phyloP scores from a whole-genome alignment of 2,113 vertebrate genomes.

The Cathartes aura region DNA sequence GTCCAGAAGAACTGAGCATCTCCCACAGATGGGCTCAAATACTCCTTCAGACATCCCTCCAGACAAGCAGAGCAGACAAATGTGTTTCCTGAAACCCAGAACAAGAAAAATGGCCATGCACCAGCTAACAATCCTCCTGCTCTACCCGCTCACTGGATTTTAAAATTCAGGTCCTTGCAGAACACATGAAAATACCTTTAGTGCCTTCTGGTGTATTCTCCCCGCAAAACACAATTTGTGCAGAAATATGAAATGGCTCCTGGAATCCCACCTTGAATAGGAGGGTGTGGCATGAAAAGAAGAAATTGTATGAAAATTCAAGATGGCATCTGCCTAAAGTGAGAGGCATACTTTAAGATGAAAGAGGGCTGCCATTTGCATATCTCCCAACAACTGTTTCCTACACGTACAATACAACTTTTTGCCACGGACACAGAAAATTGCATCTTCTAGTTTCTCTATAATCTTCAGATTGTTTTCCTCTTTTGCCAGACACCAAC shows the following conservation, averaged over 20 bases:
- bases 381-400: not conserved
- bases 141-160: not conserved
- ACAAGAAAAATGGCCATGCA: rapidly evolving
- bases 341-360: not conserved
- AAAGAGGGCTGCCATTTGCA: not conserved
- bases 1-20: not conserved
- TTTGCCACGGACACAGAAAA: not conserved
- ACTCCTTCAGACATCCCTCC: not conserved
- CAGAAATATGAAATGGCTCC: not conserved
- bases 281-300: not conserved
- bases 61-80: not conserved
- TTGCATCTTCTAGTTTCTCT: not conserved
- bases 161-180: not conserved
- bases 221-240: not conserved
- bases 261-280: not conserved
- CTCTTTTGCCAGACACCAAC: not conserved
- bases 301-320: not conserved
- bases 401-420: not conserved
- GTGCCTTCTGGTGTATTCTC: not conserved
- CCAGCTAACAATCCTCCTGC: not conserved
- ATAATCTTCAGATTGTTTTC: not conserved
- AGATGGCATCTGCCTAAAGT: not conserved
- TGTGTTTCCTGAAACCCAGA: not conserved
- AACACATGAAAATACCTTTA: not conserved
- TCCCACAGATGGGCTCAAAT: not conserved